Base-by-base conservation (phyloP, 2,797 vertebrate genomes). In the Denticeps clupeoides region DNA sequence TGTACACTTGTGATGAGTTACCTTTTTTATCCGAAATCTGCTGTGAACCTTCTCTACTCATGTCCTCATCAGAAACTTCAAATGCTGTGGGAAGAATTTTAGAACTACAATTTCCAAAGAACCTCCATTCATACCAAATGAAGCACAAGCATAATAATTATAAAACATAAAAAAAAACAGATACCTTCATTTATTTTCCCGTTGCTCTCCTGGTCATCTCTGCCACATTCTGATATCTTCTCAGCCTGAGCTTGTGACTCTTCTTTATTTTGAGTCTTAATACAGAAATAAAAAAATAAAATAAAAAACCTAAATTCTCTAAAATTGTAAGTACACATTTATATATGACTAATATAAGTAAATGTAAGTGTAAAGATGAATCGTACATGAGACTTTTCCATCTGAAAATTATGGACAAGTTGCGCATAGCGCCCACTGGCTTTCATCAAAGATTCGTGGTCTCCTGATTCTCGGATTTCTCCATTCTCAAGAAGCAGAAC, bases 401-500 rank as follows among this genome's bases (percentile, higher is more conserved):
- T 37, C 43, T 75, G 68, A 55, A 82, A 82, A 49, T 69, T 85
- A 31, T 53, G 71, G 53, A 89, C 79, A 38, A 90, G 78, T 15
- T 84, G 79, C 38, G 85, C 71, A 0, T 90, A 91, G 52, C 45
- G 64, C 33, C 74, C 74, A 0, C 78, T 44, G 4, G 68, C 54
- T 24, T 63, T 58, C 79, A 88, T 82, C 41, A 91, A 56, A 12
- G 47, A 33, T 35, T 50, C 29, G 58, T 91, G 88, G 28, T 72
- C 79, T 43, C 88, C 87, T 5, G 63, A 63, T 61, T 90, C 89
- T 38, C 47, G 70, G 12, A 89, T 70, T 47, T 79, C 64, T 3
- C 87, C 87, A 1, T 79, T 74, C 43, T 89, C 82, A 58, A 91
- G 55, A 41, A 92, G 51, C 57, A 90, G 51, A 49, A 90, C 72